Base-by-base conservation (phyloP, 2,113 vertebrate genomes). In the Cavia porcellus region DNA sequence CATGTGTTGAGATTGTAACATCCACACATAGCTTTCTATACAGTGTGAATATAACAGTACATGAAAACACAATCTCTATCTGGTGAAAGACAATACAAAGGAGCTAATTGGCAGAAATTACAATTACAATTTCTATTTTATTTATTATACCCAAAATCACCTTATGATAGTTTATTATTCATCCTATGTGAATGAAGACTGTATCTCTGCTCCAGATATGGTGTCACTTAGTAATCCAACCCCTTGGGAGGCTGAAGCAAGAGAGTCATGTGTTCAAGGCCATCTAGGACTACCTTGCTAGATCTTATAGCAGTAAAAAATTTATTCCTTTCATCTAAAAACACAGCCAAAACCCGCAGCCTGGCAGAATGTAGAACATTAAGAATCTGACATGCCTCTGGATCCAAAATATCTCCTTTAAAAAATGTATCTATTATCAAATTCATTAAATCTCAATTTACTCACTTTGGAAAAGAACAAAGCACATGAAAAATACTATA, bases 271-370 rank as follows among this genome's bases (percentile, higher is more conserved):
- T 20, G 32, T 35, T 80, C 28, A 55, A 55, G 14, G 50, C 47
- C 47, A 80, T 30, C 77, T 20, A 10, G 50, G 30, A 80, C 47
- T 52, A 19, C 9, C 19, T 20, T 35, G 50, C 50, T 47, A 80
- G 30, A 35, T 17, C 6, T 28, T 30, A 13, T 47, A 28, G 50
- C 42, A 50, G 25, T 32, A 79, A 30, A 75, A 74, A 50, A 32
- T 32, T 32, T 68, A 3, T 80, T 89, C 9, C 22, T 93, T 70
- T 28, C 91, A 35, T 89, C 10, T 15, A 96, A 93, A 90, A 93
- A 68, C 61, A 20, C 79, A 89, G 75, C 11, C n/a, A 3, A 96
- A 91, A 74, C 59, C 19, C 86, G 61, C 32, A 80, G 15, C 61
- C 15, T 50, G 22, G n/a, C 28, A 91, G 30, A 92, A 28, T n/a